Conservation (phyloP, 2,888 invertebrate species). For the Tupiocoris notatus region DNA sequence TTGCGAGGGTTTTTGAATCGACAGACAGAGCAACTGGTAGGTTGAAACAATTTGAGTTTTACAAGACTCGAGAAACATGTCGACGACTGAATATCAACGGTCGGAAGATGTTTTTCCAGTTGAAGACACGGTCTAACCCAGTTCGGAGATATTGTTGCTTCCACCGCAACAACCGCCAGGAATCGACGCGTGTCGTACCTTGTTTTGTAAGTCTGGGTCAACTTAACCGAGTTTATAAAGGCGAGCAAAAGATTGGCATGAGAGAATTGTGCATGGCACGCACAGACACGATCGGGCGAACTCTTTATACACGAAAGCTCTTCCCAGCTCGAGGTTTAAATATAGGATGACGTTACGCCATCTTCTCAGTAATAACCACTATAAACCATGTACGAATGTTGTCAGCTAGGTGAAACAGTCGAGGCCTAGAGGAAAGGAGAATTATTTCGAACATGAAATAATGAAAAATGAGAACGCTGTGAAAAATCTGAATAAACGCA, state of each 20-base stretch:
- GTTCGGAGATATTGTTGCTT: background rate
- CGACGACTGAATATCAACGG: no score
- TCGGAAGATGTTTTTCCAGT: no score
- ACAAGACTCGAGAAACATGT: no score
- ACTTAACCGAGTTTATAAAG: background rate
- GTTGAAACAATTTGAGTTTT: no score
- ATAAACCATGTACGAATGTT: background rate
- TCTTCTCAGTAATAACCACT: background rate
- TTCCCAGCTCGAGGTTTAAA: background rate
- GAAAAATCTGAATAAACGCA: no score
- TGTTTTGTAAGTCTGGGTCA: background rate
- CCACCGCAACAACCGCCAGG: background rate
- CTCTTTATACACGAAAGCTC: background rate
- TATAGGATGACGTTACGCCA: background rate
- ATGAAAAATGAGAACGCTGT: no score
- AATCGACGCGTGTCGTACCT: background rate
- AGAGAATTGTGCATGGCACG: background rate
- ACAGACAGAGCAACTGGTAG: no score
- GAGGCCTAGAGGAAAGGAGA: no score
- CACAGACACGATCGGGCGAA: background rate
- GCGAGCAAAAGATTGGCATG: background rate
- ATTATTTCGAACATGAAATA: no score
- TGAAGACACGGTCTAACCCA: no score
- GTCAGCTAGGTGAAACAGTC: no score
- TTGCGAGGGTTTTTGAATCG: no score